Evolutionary conservation across 2,797 vertebrate species (phyloP), one percentile per base, ranked within the genome.

Genomic region (Mus caroli): DNA sequence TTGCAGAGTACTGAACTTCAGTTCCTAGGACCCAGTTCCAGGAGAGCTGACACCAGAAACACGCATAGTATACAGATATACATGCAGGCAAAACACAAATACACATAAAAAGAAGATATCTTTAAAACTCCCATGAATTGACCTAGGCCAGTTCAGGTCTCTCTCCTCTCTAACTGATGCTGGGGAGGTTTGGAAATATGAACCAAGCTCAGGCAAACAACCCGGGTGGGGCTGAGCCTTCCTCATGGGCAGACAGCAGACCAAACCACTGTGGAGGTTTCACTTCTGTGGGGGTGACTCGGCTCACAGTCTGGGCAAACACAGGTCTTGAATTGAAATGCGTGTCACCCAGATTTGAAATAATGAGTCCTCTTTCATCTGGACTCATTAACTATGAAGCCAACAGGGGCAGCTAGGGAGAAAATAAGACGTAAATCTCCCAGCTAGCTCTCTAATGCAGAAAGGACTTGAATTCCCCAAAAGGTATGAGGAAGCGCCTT

Each of bases 381-480:
- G 92, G 73, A 77, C 56, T 96, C 94, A 94, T 91, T 96, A 92
- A 91, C 87, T 91, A 90, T 87, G 86, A 97, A 96, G 67, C 69
- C 90, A 86, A 94, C 62, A 90, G 94, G 40, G 82, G 94, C 77
- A 52, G 46, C 75, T 26, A 82, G 87, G 46, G 93, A 88, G 94
- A 94, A 95, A 97, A 92, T 71, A 91, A 94, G 86, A 60, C 60
- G 92, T 94, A 97, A 97, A 97, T 97, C 95, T 92, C 67, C 83
- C 86, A 60, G 89, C 91, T 93, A 94, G 89, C 87, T 96, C 96
- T 94, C 91, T 90, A 96, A 97, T 77, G 43, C 31, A 94, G 89
- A 96, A 96, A 95, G 52, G 88, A 80, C 62, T 96, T 94, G 80
- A 92, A 94, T 90, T 92, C 86, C 94, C 91, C 37, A 85, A 96